phyloP scores from a whole-genome alignment of 2,113 vertebrate species.

The Osmerus mordax region DNA sequence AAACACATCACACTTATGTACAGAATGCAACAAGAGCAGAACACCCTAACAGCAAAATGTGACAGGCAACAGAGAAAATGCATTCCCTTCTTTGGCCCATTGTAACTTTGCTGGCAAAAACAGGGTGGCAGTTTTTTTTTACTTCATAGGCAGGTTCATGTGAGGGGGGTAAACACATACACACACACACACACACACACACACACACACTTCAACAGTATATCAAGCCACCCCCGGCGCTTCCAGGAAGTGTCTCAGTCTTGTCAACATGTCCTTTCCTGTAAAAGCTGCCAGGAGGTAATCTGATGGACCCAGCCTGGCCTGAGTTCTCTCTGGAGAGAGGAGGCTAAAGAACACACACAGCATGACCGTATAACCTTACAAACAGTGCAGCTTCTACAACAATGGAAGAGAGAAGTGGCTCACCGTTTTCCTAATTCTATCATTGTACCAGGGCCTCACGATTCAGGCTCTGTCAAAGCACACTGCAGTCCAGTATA shows the following conservation, averaged over 20 bases:
- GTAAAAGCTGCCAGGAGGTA: neutral
- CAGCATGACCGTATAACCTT: neutral
- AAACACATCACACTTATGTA: neutral
- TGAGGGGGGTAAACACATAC: slow-evolving; percentile 1
- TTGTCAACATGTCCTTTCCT: neutral
- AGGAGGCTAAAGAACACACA: neutral
- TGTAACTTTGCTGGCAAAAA: too few species aligned
- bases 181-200: neutral
- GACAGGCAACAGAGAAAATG: neutral
- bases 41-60: neutral
- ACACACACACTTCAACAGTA: neutral
- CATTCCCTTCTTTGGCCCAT: neutral
- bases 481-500: too few species aligned
- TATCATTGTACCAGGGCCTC: too few species aligned
- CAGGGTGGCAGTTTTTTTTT: neutral
- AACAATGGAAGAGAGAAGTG: neutral
- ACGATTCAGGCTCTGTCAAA: too few species aligned
- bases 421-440: neutral
- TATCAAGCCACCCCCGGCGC: neutral
- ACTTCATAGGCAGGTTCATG: neutral
- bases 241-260: neutral
- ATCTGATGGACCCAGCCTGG: neutral
- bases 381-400: too few species aligned
- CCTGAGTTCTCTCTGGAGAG: neutral
- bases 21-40: neutral